Evolutionary conservation across 2,888 invertebrate species (phyloP).

Genomic region (Criorhina ranunculi): DNA sequence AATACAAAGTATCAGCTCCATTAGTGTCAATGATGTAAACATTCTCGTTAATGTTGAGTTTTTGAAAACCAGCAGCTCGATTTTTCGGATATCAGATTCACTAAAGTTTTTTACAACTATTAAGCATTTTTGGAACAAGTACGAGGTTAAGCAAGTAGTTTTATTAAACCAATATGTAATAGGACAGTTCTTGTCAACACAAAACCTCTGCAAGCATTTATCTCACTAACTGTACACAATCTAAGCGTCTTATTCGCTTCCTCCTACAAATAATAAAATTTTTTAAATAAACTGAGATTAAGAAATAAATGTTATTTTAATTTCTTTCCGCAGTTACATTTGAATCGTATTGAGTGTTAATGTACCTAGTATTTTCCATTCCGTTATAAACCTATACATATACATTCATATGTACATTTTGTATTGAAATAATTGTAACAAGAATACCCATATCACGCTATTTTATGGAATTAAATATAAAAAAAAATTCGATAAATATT

Average conservation of each 20-base stretch:
- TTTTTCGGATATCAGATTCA: neutral
- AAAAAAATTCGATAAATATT: too few species aligned
- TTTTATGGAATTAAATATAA: too few species aligned
- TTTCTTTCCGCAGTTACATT: neutral
- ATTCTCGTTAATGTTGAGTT: neutral
- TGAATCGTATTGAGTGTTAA: too few species aligned
- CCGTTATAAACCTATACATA: neutral
- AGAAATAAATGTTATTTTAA: neutral
- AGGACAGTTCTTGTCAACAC: neutral
- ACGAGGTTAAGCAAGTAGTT: neutral
- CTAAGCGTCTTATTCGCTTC: neutral
- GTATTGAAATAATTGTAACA: too few species aligned
- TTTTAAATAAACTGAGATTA: neutral
- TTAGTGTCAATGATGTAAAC: slow-evolving; percentile 5
- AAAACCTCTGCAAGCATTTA: neutral
- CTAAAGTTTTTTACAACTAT: neutral
- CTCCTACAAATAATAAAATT: slow-evolving; percentile 5
- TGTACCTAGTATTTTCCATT: neutral
- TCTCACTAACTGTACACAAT: neutral
- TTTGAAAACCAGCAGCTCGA: neutral
- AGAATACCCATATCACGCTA: too few species aligned
- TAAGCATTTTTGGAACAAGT: neutral
- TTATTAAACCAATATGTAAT: neutral
- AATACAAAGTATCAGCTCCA: slow-evolving; percentile 17
- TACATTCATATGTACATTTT: neutral